Base-by-base conservation (phyloP, 2,888 invertebrate genomes). In the Andrena trimmerana region DNA sequence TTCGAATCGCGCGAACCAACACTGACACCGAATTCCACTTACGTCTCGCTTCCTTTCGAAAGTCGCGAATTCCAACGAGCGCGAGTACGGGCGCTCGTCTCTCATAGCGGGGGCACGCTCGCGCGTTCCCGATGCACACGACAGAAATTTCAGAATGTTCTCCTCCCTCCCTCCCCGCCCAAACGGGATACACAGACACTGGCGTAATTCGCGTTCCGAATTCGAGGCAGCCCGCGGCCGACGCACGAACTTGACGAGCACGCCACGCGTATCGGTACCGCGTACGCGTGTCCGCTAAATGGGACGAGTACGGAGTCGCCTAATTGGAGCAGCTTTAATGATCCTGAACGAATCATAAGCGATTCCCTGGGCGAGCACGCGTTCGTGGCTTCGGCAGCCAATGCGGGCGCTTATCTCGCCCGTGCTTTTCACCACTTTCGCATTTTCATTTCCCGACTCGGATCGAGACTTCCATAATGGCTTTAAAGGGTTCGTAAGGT, bases 21-120 rank as follows among this genome's bases (percentile, higher is more conserved):
- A 81, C 78, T 88, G 86, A 88, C 88, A 87, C 83, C 80, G 65
- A 84, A 87, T 88, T 88, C 88, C 78, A 88, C 81, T 87, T 86
- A 85, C 72, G 54, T 74, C 69, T 72, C 71, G 27, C 81, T 67
- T 83, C 72, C 73, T 68, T 70, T 86, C 70, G 86, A 88, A 88
- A 83, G 76, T 75, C 72, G 50, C 50, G 70, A 73, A 81, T 79
- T 75, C 74, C 63, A 42, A 73, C 7, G 20, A 20, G 50, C 42
- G 57, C 50, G 57, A 20, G 42, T 42, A 42, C 42, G 42, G 42
- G 42, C 42, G 13, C 20, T 8, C 57, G 52, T 48, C 72, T 70
- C 65, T 78, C 74, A 71, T 75, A 69, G 50, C 48, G 62, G 54
- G 77, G 63, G 63, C 74, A 57, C 20, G 31, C 62, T 57, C 20